phyloP scores from a whole-genome alignment of 1,140 invertebrate species.

The Aphis craccivora region DNA sequence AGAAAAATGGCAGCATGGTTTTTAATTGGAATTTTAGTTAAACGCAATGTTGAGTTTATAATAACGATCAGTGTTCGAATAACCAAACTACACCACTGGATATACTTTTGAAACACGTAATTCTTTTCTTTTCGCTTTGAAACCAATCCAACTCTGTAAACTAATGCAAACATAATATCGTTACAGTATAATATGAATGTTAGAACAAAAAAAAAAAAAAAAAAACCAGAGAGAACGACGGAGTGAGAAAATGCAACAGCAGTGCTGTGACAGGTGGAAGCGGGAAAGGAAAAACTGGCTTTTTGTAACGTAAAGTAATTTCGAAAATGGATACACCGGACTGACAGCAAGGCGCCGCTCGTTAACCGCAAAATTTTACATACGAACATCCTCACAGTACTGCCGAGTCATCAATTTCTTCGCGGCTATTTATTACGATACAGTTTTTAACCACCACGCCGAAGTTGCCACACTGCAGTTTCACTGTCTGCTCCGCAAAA shows the following conservation, averaged over 20 bases:
- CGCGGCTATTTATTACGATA: slow-evolving; percentile 26
- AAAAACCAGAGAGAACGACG: background rate
- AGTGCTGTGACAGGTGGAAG: too few relatives aligned
- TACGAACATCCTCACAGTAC: background rate
- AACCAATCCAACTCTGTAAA: background rate
- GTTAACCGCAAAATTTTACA: slow-evolving; percentile 36
- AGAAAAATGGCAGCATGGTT: background rate
- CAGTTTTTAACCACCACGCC: background rate
- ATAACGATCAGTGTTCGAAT: too few relatives aligned
- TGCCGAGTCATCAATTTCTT: slow-evolving; percentile 33
- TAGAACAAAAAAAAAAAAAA: background rate
- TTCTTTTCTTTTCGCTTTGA: background rate
- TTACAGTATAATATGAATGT: background rate
- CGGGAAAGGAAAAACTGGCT: background rate
- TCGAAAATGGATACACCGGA: slow-evolving; percentile 32
- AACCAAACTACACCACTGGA: too few relatives aligned
- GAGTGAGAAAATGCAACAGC: background rate
- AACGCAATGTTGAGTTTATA: too few relatives aligned
- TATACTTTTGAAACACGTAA: background rate
- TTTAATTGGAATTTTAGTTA: too few relatives aligned
- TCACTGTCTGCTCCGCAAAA: background rate
- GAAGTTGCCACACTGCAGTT: background rate
- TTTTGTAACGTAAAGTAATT: background rate
- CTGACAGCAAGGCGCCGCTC: background rate
- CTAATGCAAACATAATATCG: background rate